phyloP scores from a whole-genome alignment of 1,140 invertebrate genomes.

The Batillaria attramentaria region DNA sequence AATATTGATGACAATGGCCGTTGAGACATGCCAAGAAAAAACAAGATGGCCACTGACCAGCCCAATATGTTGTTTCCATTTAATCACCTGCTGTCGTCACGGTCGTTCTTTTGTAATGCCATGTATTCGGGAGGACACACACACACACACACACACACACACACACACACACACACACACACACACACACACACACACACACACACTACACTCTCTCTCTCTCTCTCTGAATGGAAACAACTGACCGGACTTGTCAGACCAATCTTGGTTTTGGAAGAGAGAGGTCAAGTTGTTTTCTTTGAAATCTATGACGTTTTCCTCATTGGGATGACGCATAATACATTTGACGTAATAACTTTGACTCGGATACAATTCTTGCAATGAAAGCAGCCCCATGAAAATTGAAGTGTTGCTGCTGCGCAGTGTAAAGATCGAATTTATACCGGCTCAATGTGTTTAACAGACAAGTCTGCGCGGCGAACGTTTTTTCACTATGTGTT shows the following conservation, averaged over 20 bases:
- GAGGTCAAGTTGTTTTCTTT: not conserved
- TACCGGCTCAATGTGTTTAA: not conserved
- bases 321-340: not conserved
- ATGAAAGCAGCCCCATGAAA: not conserved
- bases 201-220: not conserved
- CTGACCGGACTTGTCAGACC: too few species aligned
- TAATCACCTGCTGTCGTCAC: too few species aligned
- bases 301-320: not conserved
- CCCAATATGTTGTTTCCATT: too few species aligned
- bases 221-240: too few species aligned
- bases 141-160: conserved; percentile 12
- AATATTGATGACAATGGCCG: not conserved
- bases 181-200: not conserved
- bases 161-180: not conserved
- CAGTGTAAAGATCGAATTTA: not conserved
- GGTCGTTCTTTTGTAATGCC: too few species aligned
- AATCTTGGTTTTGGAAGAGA: too few species aligned
- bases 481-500: too few species aligned
- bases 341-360: not conserved
- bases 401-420: not conserved
- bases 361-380: not conserved
- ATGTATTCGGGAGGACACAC: not conserved
- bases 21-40: not conserved
- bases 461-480: not conserved
- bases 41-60: not conserved